Conservation (phyloP, 2,113 vertebrate genomes). For the Sula dactylatra region DNA sequence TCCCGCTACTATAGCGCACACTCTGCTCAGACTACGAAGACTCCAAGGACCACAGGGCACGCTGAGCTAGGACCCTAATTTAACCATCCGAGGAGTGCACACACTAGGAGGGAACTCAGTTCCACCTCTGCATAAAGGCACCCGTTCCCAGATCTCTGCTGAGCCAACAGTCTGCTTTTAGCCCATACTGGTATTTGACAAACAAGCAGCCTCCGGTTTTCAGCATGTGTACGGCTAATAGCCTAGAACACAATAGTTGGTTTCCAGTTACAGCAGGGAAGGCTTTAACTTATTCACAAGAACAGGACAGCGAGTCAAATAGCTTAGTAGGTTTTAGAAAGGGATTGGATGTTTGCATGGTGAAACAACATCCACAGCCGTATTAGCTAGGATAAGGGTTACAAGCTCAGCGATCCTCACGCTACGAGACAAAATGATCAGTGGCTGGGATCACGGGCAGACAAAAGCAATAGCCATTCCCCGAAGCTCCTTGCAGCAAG, state of each 20-base stretch:
- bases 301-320: slow-evolving; percentile 32
- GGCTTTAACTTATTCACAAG: slow-evolving; percentile 65
- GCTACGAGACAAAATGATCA: slow-evolving; percentile 22
- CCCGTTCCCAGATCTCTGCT: slow-evolving; percentile 20
- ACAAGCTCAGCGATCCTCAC: slow-evolving; percentile 53
- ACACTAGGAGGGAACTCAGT: background rate
- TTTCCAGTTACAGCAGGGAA: slow-evolving; percentile 52
- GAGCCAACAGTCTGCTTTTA: slow-evolving; percentile 44
- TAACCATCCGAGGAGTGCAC: background rate
- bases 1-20: fast-evolving
- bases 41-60: background rate
- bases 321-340: slow-evolving; percentile 62
- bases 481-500: slow-evolving; percentile 35
- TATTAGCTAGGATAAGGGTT: slow-evolving; percentile 37
- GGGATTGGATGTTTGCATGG: slow-evolving; percentile 41
- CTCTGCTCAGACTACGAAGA: background rate
- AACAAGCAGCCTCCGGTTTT: slow-evolving; percentile 38
- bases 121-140: background rate
- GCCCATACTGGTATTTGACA: slow-evolving; percentile 13
- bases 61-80: background rate
- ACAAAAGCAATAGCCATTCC: slow-evolving; percentile 33
- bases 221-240: background rate
- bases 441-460: slow-evolving; percentile 35
- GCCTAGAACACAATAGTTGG: slow-evolving; percentile 48
- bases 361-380: slow-evolving; percentile 41